Base-by-base conservation (phyloP, 2,888 invertebrate genomes). In the Patella caerulea region DNA sequence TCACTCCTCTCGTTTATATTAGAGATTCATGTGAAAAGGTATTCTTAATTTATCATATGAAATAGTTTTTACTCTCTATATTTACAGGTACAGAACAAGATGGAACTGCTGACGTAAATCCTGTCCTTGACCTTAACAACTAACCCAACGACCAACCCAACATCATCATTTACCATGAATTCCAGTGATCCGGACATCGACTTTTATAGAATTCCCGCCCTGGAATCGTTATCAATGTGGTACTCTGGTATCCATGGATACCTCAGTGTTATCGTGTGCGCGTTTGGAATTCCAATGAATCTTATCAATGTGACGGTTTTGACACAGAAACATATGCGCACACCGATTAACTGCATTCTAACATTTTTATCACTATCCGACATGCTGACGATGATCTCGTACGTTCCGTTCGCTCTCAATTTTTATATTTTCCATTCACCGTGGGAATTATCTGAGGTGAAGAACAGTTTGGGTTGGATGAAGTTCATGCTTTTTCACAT, bases 241-340 rank as follows among this genome's bases (percentile, higher is more conserved):
- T 90, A 89, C 75, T 84, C 85, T 14, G 74, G 81, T 34, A 91
- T 95, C 79, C 98, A 98, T 90, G 97, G 97, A 54, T 96, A 96
- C 91, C 94, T 96, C 75, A 96, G 96, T 81, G 93, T 97, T 59
- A 93, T 96, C 69, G 96, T 98, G 80, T 98, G 98, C 92, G 93
- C 96, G 74, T 95, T 97, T 88, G 98, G 98, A 72, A 96, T 96
- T 55, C 94, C 97, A 56, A 96, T 97, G 79, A 98, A 98, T 91
- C 94, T 95, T 19, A 93, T 98, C 86, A 98, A 98, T 92, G 96
- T 98, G 80, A 96, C 97, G 5, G 93, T 98, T 76, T 96, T 97
- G 5, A 89, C 90, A 1, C 94, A 96, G 19, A 94, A 95, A 54
- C 96, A 97, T 91, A 97, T 98, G 97, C 87, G 91, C 59, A 96